phyloP scores from a whole-genome alignment of 2,888 invertebrate species.

The Tuberolachnus salignus region DNA sequence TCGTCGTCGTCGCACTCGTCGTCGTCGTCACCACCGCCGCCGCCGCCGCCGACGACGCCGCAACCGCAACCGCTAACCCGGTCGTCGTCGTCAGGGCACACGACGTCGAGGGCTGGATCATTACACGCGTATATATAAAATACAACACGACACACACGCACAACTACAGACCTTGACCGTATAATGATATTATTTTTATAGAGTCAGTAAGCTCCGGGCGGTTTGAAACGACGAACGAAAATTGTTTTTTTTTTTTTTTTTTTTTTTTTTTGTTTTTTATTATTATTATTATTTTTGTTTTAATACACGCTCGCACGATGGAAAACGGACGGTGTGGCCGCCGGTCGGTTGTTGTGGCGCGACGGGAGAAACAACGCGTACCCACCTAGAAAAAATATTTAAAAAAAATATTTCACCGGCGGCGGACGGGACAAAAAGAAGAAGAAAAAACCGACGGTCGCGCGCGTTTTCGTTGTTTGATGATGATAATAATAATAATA shows the following conservation, averaged over 20 bases:
- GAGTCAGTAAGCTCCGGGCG: too few species aligned
- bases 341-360: too few species aligned
- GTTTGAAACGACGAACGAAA: neutral
- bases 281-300: too few species aligned
- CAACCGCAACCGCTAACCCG: neutral
- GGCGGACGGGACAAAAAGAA: too few species aligned
- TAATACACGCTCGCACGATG: neutral
- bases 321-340: too few species aligned
- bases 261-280: too few species aligned
- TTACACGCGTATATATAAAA: neutral
- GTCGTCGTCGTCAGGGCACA: constrained; percentile 18
- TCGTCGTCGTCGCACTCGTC: constrained; percentile 5
- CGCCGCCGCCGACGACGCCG: neutral
- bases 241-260: too few species aligned
- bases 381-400: too few species aligned
- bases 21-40: neutral
- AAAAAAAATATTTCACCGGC: too few species aligned
- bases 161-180: constrained; percentile 28
- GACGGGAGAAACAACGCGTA: too few species aligned
- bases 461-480: neutral
- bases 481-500: too few species aligned
- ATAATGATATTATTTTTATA: constrained; percentile 1
- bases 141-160: neutral
- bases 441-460: neutral
- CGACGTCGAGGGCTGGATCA: neutral